These are phyloP conservation scores for Leptinotarsa undecemlineata DNA, from an alignment of 1,140 invertebrate genomes.

Conservation along the genomic window DNA sequence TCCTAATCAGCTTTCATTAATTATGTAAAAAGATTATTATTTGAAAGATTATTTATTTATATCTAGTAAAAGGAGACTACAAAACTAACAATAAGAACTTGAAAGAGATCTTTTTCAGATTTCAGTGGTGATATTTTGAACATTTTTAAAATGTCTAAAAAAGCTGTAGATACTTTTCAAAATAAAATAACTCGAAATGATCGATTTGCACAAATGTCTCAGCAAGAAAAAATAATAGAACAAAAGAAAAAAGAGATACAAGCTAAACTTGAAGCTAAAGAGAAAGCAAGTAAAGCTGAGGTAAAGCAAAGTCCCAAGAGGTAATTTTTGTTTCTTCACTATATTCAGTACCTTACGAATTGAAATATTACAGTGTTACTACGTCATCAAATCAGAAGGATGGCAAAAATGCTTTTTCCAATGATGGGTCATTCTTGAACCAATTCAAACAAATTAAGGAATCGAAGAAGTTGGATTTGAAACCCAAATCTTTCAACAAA, in stretches of 20 bases:
- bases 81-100: too few relatives aligned
- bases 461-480: conserved; percentile 49
- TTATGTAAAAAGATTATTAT: too few relatives aligned
- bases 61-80: too few relatives aligned
- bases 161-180: conserved; percentile 58
- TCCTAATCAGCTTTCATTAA: too few relatives aligned
- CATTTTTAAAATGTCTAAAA: conserved; percentile 49
- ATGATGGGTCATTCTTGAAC: conserved; percentile 81
- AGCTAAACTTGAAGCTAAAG: conserved; percentile 65
- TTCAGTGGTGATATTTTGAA: neutral
- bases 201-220: conserved; percentile 75
- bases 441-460: conserved; percentile 74
- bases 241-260: conserved; percentile 77
- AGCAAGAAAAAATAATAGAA: conserved; percentile 79
- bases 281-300: conserved; percentile 56
- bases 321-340: conserved; percentile 16
- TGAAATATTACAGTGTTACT: neutral
- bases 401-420: conserved; percentile 70
- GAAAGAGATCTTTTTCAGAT: too few relatives aligned
- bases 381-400: conserved; percentile 20
- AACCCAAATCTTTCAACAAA: conserved; percentile 51
- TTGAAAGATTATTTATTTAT: too few relatives aligned
- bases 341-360: conserved; percentile 24
- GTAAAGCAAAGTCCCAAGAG: conserved; percentile 38
- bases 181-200: conserved; percentile 65